phyloP scores from a whole-genome alignment of 2,113 vertebrate species.

The Herpailurus yagouaroundi region DNA sequence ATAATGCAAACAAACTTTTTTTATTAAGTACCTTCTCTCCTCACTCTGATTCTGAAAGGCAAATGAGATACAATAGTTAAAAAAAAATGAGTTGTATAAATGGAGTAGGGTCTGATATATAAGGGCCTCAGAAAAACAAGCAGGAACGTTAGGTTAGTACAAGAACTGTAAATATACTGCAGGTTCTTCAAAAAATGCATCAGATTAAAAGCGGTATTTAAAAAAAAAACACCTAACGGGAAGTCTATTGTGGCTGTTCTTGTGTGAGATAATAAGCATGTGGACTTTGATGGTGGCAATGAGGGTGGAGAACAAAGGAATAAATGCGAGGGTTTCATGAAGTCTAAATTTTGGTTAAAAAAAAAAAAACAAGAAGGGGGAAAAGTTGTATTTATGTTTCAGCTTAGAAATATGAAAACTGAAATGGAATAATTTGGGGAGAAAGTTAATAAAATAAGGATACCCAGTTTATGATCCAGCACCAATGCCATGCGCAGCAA shows the following conservation, averaged over 20 bases:
- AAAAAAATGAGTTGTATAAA: not conserved
- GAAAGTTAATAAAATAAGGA: not conserved
- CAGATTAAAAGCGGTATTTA: not conserved
- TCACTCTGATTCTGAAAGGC: not conserved
- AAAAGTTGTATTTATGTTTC: not conserved
- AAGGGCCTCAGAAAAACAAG: not conserved
- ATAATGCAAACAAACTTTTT: not conserved
- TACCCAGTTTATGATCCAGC: too few relatives aligned
- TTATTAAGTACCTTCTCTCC: not conserved
- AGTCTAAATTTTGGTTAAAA: not conserved
- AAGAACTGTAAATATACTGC: not conserved
- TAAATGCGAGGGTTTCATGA: not conserved
- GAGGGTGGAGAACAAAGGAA: not conserved
- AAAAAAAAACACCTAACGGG: not conserved
- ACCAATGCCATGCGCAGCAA: not conserved
- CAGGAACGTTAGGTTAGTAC: not conserved
- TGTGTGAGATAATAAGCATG: not conserved
- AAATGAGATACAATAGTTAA: not conserved
- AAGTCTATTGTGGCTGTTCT: not conserved
- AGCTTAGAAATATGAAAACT: not conserved
- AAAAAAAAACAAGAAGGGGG: not conserved
- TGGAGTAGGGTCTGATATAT: not conserved
- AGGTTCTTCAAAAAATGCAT: not conserved
- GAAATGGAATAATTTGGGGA: not conserved
- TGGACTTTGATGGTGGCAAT: not conserved